Base-by-base conservation (phyloP, 2,113 vertebrate genomes). In the Elephas maximus region DNA sequence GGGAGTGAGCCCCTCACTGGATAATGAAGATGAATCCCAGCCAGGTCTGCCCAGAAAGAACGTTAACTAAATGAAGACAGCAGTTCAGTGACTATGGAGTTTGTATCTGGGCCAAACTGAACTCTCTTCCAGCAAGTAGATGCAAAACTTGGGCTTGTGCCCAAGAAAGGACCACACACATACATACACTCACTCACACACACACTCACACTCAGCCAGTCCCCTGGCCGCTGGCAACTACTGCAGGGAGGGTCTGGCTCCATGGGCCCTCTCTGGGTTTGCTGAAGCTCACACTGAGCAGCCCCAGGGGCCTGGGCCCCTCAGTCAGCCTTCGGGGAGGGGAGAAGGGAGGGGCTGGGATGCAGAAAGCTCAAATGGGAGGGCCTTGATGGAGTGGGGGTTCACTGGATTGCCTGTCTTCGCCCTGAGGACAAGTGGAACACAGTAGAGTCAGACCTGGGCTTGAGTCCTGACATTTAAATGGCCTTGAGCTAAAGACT, bases 11-110 rank as follows among this genome's bases (percentile, higher is more conserved):
- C 97, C 97, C 97, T 98, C 95, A 44, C 95, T 45, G 96, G 97
- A 90, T 98, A 98, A 99, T 98, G 98, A 98, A 98, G 98, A 98
- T 97, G 98, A 98, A 98, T 98, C 96, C 97, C 87, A 85, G 97
- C 97, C 98, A 98, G 98, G 97, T 98, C 98, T 98, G 98, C 97
- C 97, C 98, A 97, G 98, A 98, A 97, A 98, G 98, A 95, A 97
- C 15, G 69, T 98, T 98, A 98, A 90, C 93, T 97, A 98, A 98
- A 98, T 98, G 98, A 98, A 98, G 97, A 98, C 97, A 98, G 98
- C 97, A 97, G 96, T 83, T 98, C 98, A 98, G 97, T 97, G 98
- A 98, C 97, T 98, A 98, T 74, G 90, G 98, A 98, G 98, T 97
- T 97, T 98, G 98, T 98, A 97, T 95, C 80, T n/a, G 88, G 98